Conservation (phyloP, 2,888 invertebrate species). For the Metalampra italica region DNA sequence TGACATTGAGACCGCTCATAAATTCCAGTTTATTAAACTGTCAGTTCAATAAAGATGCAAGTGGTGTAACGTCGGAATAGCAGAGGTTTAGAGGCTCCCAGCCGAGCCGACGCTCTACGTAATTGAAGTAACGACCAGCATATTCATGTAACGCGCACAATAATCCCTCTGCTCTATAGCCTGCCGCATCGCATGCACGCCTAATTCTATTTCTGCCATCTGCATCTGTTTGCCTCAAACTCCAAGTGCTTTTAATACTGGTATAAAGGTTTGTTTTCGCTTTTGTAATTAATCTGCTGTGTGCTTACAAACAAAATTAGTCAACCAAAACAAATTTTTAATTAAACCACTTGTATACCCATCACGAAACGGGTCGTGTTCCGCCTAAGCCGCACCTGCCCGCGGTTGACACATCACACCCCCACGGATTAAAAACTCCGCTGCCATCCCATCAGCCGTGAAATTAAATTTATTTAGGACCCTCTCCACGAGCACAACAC, state of each 20-base stretch:
- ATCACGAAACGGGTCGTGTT: conserved; percentile 41
- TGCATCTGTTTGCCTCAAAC: conserved; percentile 21
- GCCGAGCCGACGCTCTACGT: conserved; percentile 42
- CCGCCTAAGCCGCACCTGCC: conserved; percentile 46
- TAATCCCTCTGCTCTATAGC: conserved; percentile 26
- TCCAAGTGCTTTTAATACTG: conserved; percentile 27
- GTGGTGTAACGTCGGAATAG: conserved; percentile 37
- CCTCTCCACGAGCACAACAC: conserved; percentile 57
- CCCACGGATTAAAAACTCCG: conserved; percentile 57
- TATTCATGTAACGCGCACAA: conserved; percentile 53
- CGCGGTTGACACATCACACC: conserved; percentile 44
- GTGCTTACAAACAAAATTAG: conserved; percentile 2
- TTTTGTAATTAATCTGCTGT: conserved; percentile 1
- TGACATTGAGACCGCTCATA: no score
- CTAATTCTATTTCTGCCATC: conserved; percentile 32
- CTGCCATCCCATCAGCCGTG: conserved; percentile 46
- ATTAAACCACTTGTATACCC: conserved; percentile 43
- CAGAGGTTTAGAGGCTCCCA: conserved; percentile 34
- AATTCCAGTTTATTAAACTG: conserved; percentile 9
- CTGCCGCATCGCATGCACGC: conserved; percentile 25
- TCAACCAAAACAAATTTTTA: conserved; percentile 33
- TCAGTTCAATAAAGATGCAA: conserved; percentile 35
- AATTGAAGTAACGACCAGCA: conserved; percentile 68
- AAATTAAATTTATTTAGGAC: conserved; percentile 76
- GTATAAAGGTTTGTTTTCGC: conserved; percentile 12